These are phyloP conservation scores for Chaetorhynchus papuensis DNA, from an alignment of 2,113 vertebrate species.

Conservation along the genomic window DNA sequence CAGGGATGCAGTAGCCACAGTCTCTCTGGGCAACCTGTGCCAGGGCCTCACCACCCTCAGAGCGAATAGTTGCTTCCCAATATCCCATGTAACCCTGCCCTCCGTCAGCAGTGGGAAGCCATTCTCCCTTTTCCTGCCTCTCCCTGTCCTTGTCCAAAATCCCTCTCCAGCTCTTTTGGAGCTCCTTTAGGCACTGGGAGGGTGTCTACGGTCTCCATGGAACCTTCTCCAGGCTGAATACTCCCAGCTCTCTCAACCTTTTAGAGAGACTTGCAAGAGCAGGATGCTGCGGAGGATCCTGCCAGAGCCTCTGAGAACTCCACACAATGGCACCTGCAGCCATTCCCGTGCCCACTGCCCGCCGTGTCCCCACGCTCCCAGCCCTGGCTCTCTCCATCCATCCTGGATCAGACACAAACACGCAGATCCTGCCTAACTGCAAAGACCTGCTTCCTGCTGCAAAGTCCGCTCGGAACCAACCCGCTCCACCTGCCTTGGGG, in stretches of 20 bases:
- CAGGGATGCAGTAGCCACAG: neutral
- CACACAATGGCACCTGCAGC: neutral
- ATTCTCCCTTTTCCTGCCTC: neutral
- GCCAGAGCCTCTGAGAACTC: neutral
- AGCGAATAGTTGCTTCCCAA: fast-evolving
- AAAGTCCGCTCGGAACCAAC: too few species aligned
- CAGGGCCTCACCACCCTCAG: neutral
- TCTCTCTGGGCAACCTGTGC: too few species aligned
- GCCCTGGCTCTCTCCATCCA: neutral
- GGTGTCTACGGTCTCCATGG: too few species aligned
- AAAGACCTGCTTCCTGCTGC: neutral
- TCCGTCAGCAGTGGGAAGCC: neutral
- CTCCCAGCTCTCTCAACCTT: neutral
- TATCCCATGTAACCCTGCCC: neutral
- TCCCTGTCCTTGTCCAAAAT: neutral
- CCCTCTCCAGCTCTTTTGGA: neutral
- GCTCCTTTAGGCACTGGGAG: neutral
- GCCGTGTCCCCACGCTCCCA: neutral
- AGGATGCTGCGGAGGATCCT: too few species aligned
- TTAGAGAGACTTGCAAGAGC: fast-evolving
- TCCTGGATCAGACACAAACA: neutral
- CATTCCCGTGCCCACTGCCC: neutral
- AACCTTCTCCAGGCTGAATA: neutral
- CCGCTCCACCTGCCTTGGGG: neutral
- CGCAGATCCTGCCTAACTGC: neutral